Percentiles rank a stretch among this genome's conserved stretches.
Evolutionary conservation across 2,797 vertebrate genomes (phyloP).

Genomic region (Trachurus trachurus): DNA sequence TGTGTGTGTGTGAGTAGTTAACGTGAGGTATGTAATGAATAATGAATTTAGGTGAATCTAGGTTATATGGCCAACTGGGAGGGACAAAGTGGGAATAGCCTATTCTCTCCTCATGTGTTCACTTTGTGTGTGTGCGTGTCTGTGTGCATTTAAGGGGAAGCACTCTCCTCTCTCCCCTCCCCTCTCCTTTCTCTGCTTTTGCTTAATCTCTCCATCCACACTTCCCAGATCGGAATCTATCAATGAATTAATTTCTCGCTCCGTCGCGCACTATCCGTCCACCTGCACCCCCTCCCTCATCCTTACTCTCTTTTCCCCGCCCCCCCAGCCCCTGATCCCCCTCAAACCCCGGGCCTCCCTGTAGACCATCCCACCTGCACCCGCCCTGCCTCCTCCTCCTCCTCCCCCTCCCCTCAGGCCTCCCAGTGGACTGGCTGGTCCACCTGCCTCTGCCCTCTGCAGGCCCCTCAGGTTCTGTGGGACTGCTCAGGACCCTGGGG

Average conservation of each 20-base stretch:
- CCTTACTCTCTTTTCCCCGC: background rate
- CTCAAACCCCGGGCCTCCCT: conserved; percentile 20
- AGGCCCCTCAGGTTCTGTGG: conserved; percentile 59
- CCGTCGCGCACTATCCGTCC: conserved; percentile 50
- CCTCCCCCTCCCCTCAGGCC: conserved; percentile 7
- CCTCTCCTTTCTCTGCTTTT: conserved; percentile 15
- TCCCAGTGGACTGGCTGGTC: conserved; percentile 40
- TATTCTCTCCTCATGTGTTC: conserved; percentile 14
- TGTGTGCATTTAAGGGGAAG: conserved; percentile 13
- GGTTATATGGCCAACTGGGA: conserved; percentile 52
- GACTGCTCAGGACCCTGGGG: conserved; percentile 18
- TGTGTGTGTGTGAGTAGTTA: conserved; percentile 4
- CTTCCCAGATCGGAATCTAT: conserved; percentile 74
- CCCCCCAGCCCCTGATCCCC: background rate
- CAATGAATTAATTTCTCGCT: conserved; percentile 81
- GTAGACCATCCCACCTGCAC: conserved; percentile 52
- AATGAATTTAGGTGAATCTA: conserved; percentile 74
- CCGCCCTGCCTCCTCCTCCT: conserved; percentile 13
- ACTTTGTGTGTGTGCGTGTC: conserved; percentile 12
- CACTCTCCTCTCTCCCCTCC: background rate
- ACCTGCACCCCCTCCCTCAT: conserved; percentile 23
- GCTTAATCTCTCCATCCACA: conserved; percentile 73
- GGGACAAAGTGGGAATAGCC: conserved; percentile 34
- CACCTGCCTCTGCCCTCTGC: conserved; percentile 50
- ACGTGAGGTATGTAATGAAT: conserved; percentile 65